Evolutionary conservation across 2,113 vertebrate genomes (phyloP).

Genomic region (Onychorhynchus coronatus): DNA sequence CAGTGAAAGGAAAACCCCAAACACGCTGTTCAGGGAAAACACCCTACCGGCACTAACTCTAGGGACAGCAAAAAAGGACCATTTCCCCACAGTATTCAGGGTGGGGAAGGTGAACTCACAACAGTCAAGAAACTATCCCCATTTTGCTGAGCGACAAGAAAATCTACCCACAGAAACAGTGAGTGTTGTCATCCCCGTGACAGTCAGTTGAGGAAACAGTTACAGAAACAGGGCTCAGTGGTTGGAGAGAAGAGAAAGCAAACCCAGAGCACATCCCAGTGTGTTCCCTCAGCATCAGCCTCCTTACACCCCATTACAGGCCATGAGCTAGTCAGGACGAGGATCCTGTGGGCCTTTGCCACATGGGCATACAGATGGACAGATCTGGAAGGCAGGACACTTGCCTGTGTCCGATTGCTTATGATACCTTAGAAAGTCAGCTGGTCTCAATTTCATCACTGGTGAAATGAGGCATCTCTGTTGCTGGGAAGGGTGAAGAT

Average conservation of each 20-base stretch:
- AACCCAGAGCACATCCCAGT: background rate
- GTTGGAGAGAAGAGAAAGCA: background rate
- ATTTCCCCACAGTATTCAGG: background rate
- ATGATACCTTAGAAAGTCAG: background rate
- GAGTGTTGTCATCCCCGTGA: background rate
- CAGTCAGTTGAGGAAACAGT: background rate
- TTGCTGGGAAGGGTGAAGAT: background rate
- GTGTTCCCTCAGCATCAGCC: background rate
- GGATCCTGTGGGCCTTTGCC: background rate
- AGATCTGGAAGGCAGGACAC: background rate
- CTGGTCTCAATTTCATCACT: background rate
- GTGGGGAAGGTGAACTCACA: background rate
- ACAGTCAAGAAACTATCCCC: background rate
- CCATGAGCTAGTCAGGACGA: background rate
- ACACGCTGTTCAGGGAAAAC: background rate
- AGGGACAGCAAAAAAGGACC: background rate
- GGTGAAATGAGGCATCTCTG: background rate
- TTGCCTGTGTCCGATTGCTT: background rate
- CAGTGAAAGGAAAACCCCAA: background rate
- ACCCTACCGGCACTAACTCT: background rate
- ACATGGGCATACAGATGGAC: background rate
- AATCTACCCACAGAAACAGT: background rate
- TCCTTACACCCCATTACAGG: accelerated
- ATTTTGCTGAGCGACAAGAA: background rate
- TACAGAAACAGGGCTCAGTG: background rate